Evolutionary conservation across 37 sponge, comb jelly and placozoan genomes (phyloP).

Genomic region (Ianthella basta): DNA sequence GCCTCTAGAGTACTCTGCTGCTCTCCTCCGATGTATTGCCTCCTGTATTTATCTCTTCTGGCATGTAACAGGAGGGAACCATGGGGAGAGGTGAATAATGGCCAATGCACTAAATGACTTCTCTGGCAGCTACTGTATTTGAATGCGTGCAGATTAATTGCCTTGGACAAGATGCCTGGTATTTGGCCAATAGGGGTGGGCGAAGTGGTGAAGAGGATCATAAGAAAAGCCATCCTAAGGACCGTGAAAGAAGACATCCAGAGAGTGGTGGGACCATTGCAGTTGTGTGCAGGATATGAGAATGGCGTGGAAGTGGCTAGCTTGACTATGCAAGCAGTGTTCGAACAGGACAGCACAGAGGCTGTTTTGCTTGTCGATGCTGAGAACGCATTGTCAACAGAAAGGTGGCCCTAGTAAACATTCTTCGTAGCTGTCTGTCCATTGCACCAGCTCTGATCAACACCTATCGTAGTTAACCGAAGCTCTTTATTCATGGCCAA

Average conservation of each 20-base stretch:
- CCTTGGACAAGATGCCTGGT: constrained; percentile 20
- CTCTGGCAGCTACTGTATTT: not conserved
- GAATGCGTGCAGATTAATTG: constrained; percentile 11
- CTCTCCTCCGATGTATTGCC: not conserved
- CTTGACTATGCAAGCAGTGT: not conserved
- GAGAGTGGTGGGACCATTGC: not conserved
- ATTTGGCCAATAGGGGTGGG: not conserved
- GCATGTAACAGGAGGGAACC: too few species aligned
- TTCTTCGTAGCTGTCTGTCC: constrained; percentile 8
- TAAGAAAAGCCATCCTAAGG: not conserved
- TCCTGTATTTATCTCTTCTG: too few species aligned
- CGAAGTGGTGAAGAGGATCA: not conserved
- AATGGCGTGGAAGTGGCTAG: constrained; percentile 20
- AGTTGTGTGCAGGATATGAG: constrained; percentile 14
- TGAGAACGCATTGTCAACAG: not conserved
- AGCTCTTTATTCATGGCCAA: constrained; percentile 4
- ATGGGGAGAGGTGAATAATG: too few species aligned
- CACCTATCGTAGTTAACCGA: constrained; percentile 8
- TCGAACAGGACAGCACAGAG: constrained; percentile 1
- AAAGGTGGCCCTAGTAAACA: not conserved
- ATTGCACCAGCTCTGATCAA: constrained; percentile 9
- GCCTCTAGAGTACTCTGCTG: not conserved
- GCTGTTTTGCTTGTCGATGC: constrained; percentile 4
- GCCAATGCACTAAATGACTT: too few species aligned
- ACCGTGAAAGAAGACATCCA: constrained; percentile 20